Conservation (phyloP, 2,113 vertebrate genomes). For the Passerina amoena region DNA sequence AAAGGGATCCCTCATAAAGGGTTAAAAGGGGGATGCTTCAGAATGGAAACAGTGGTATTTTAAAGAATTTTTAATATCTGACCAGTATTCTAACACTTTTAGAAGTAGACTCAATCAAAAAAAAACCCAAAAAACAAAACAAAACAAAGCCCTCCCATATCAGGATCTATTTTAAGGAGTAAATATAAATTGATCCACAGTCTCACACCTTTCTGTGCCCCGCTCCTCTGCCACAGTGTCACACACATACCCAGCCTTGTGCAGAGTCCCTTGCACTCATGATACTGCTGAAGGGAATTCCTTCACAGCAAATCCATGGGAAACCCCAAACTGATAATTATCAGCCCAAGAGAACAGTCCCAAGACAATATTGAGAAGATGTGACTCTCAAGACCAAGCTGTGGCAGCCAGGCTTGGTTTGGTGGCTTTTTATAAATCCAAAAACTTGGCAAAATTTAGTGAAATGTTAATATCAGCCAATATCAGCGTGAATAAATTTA, state of each 20-base stretch:
- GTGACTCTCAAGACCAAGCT: background rate
- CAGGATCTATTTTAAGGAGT: background rate
- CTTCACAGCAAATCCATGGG: background rate
- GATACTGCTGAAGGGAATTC: background rate
- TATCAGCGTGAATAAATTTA: background rate
- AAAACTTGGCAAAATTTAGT: background rate
- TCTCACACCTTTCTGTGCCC: background rate
- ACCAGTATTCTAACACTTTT: background rate
- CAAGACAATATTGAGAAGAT: background rate
- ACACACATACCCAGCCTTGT: background rate
- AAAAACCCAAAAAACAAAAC: no score
- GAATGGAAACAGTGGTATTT: background rate
- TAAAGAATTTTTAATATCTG: background rate
- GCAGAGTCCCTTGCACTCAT: background rate
- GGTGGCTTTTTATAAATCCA: background rate
- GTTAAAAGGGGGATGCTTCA: background rate
- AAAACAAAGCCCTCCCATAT: background rate
- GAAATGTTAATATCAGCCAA: background rate
- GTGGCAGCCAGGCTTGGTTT: background rate
- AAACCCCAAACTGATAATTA: background rate
- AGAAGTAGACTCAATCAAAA: background rate
- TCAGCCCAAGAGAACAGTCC: background rate
- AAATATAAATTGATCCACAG: background rate
- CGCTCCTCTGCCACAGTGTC: background rate
- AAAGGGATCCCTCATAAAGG: background rate